Percentiles rank a stretch among this genome's conserved stretches.
Conservation (phyloP, 2,888 invertebrate genomes). For the Parnassius smintheus region DNA sequence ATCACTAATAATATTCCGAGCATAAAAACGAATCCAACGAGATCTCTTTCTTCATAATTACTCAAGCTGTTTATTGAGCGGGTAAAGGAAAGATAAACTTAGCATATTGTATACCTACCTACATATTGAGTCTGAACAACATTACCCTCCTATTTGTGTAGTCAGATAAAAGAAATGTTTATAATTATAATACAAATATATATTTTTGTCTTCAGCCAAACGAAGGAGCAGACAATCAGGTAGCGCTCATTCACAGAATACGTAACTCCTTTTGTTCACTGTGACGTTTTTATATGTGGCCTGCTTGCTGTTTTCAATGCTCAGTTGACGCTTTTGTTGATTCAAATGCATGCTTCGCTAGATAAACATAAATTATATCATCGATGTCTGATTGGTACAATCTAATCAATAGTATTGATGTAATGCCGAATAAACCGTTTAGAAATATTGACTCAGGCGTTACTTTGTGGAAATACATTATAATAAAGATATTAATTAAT, state of each 20-base stretch:
- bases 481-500: no score
- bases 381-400: not conserved
- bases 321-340: constrained; percentile 1
- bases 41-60: no score
- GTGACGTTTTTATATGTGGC: constrained; percentile 29
- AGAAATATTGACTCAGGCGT: not conserved
- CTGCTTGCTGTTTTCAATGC: constrained; percentile 19
- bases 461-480: no score
- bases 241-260: constrained; percentile 38
- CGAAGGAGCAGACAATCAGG: constrained; percentile 78
- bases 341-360: constrained; percentile 14
- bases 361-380: constrained; percentile 14
- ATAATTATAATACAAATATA: constrained; percentile 42
- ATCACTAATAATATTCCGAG: no score
- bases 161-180: not conserved
- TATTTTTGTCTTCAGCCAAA: constrained; percentile 73
- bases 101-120: no score
- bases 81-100: no score
- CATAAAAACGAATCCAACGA: no score
- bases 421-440: not conserved
- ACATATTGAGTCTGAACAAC: not conserved
- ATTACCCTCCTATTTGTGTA: not conserved
- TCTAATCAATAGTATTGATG: not conserved
- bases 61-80: no score
- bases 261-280: constrained; percentile 28